These are phyloP conservation scores for Pachymerium ferrugineum DNA, from an alignment of 2,888 invertebrate genomes.

Conservation along the genomic window DNA sequence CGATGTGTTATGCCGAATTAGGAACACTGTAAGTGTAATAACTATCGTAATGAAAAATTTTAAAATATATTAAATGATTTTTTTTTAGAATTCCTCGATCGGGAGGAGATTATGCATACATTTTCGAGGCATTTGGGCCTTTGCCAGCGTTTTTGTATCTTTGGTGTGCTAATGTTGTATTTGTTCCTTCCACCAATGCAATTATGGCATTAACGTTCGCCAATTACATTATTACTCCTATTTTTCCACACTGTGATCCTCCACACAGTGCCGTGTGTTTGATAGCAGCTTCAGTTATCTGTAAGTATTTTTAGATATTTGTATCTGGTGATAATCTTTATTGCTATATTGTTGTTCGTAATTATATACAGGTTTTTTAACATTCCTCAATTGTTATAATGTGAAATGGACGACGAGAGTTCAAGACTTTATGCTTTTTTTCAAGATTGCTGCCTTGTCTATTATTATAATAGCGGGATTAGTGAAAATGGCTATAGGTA, in stretches of 20 bases:
- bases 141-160: conserved; percentile 87
- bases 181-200: conserved; percentile 90
- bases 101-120: conserved; percentile 96
- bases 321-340: too few relatives aligned
- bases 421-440: conserved; percentile 86
- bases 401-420: conserved; percentile 93
- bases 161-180: conserved; percentile 85
- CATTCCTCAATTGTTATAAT: conserved; percentile 89
- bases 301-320: conserved; percentile 55
- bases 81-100: too few relatives aligned
- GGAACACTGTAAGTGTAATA: background rate
- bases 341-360: too few relatives aligned
- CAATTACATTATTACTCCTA: conserved; percentile 80
- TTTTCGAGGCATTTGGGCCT: conserved; percentile 71
- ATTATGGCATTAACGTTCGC: conserved; percentile 91
- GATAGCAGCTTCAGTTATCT: conserved; percentile 80
- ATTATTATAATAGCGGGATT: conserved; percentile 78
- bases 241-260: conserved; percentile 76
- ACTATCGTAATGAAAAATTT: too few relatives aligned
- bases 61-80: too few relatives aligned
- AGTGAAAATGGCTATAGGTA: conserved; percentile 63
- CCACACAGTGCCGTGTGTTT: conserved; percentile 75
- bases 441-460: conserved; percentile 78
- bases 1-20: conserved; percentile 88
- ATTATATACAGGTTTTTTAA: conserved; percentile 64